phyloP scores from a whole-genome alignment of 1,140 invertebrate genomes.

The roundworm (Caenorhabditis elegans) region WBcel235 BX284602.5:6810501-6811000 shows the following conservation, averaged over 20 bases:
- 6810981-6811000: constrained; percentile 12
- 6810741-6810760: not conserved
- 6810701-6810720: not conserved
- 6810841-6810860: not conserved
- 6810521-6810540: too few species aligned
- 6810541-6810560: not conserved
- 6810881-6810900: not conserved
- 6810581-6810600: not conserved
- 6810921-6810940: not conserved
- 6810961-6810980: constrained; percentile 29
- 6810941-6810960: not conserved
- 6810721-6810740: not conserved
- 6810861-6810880: not conserved
- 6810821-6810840: constrained; percentile 22
- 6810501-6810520: too few species aligned
- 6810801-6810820: constrained; percentile 23
- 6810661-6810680: not conserved
- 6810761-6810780: not conserved
- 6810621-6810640: not conserved
- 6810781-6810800: not conserved
- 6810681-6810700: not conserved
- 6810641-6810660: not conserved
- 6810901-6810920: too few species aligned
- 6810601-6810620: not conserved
- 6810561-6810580: not conserved